Evolutionary conservation across 2,113 vertebrate species (phyloP).

Genomic region (Pampusana beccarii): DNA sequence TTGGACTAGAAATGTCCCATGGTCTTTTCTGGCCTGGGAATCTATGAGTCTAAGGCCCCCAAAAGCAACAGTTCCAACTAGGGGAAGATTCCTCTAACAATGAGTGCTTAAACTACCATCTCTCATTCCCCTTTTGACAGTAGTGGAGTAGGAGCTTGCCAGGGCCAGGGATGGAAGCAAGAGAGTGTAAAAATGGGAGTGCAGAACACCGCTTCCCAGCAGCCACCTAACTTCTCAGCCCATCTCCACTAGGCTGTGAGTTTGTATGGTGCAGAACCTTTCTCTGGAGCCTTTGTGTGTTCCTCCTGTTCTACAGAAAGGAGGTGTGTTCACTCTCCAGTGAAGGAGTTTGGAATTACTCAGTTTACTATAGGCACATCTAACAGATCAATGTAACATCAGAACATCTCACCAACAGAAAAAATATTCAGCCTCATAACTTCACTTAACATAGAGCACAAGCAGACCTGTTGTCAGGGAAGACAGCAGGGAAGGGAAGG

Average conservation of each 20-base stretch:
- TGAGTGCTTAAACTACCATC: too few species aligned
- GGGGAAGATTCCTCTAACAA: too few species aligned
- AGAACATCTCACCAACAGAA: background rate
- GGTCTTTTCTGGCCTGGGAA: too few species aligned
- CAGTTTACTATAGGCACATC: background rate
- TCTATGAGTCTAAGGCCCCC: too few species aligned
- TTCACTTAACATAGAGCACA: too few species aligned
- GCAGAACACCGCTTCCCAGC: background rate
- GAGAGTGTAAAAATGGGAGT: background rate
- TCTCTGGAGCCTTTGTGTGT: background rate
- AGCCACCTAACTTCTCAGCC: background rate
- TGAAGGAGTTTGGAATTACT: background rate
- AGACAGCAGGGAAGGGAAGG: background rate
- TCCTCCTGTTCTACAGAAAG: background rate
- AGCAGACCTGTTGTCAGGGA: background rate
- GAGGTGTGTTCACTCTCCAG: background rate
- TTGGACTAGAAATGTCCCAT: too few species aligned
- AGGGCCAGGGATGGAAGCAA: background rate
- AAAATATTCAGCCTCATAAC: background rate
- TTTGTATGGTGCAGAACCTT: background rate
- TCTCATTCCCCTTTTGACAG: background rate
- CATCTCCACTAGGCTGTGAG: background rate
- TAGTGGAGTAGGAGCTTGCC: background rate
- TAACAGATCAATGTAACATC: background rate
- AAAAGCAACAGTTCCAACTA: too few species aligned